Conservation (phyloP, 1,140 invertebrate genomes). For the Pseudomyrmex cubaensis region DNA sequence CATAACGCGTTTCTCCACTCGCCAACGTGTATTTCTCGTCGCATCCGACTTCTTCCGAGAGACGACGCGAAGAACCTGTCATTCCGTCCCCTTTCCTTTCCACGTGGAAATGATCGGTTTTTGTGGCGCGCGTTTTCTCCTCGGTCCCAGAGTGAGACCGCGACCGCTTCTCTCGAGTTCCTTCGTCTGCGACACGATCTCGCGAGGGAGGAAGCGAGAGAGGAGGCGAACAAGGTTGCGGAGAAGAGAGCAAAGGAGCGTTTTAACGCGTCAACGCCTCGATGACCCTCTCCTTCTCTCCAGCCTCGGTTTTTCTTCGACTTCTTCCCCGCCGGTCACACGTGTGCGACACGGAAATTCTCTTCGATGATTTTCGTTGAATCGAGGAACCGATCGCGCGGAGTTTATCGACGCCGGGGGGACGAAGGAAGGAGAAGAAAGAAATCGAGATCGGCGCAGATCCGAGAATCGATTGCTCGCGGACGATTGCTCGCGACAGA, state of each 20-base stretch:
- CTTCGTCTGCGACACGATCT: not conserved
- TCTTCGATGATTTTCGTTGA: not conserved
- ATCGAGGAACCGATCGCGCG: slow-evolving; percentile 19
- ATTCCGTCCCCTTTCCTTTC: slow-evolving; percentile 58
- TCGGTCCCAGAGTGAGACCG: not conserved
- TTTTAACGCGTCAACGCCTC: slow-evolving; percentile 73
- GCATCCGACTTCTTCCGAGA: slow-evolving; percentile 52
- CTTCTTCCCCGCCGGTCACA: slow-evolving; percentile 16
- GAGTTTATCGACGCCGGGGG: slow-evolving; percentile 21
- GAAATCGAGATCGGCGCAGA: not conserved
- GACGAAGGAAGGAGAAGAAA: not conserved
- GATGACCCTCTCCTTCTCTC: slow-evolving; percentile 20
- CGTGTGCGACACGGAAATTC: slow-evolving; percentile 17
- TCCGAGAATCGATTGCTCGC: slow-evolving; percentile 27
- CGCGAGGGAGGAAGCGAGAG: slow-evolving; percentile 15
- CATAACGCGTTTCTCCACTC: slow-evolving; percentile 47
- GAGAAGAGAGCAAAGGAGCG: slow-evolving; percentile 37
- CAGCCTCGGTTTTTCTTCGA: slow-evolving; percentile 24
- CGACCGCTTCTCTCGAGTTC: slow-evolving; percentile 21
- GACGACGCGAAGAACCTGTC: slow-evolving; percentile 56
- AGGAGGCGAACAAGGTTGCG: slow-evolving; percentile 7
- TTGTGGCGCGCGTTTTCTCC: slow-evolving; percentile 57
- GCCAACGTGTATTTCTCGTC: slow-evolving; percentile 28
- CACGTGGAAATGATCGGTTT: slow-evolving; percentile 68
- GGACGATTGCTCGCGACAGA: not conserved